These are phyloP conservation scores for Leguminivora glycinivorella DNA, from an alignment of 1,140 invertebrate genomes.

Conservation along the genomic window DNA sequence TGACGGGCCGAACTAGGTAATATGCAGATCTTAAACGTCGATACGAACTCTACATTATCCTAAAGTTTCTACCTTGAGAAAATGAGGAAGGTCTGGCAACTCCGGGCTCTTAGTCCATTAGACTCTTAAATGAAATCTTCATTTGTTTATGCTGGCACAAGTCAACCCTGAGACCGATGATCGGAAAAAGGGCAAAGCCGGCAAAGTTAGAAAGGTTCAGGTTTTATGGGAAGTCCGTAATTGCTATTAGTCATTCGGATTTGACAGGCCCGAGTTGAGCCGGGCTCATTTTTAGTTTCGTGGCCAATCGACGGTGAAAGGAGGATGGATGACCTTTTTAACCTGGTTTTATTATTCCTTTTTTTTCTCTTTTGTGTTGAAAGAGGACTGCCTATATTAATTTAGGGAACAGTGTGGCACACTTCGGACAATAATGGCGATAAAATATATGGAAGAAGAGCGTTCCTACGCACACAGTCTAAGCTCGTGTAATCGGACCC, in stretches of 20 bases:
- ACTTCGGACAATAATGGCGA: no score
- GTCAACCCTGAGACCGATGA: background rate
- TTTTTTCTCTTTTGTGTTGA: background rate
- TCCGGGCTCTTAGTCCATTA: no score
- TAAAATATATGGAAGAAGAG: no score
- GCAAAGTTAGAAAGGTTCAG: background rate
- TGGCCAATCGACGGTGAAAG: background rate
- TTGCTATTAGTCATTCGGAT: slow-evolving; percentile 16
- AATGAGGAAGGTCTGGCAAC: no score
- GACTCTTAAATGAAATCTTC: no score
- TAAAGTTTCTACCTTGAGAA: no score
- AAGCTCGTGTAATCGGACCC: no score
- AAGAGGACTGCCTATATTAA: background rate
- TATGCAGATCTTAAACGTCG: no score
- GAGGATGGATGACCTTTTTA: slow-evolving; percentile 1
- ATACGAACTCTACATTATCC: no score
- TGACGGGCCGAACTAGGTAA: no score
- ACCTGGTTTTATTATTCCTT: background rate
- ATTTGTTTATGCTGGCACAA: background rate
- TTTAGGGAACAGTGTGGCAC: no score
- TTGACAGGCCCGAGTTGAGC: background rate
- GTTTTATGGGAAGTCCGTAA: slow-evolving; percentile 15
- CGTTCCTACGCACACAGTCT: no score
- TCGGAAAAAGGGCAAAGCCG: background rate
- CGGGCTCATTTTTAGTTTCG: slow-evolving; percentile 8